These are phyloP conservation scores for Lasius platythorax DNA, from an alignment of 2,888 invertebrate species.

Conservation along the genomic window DNA sequence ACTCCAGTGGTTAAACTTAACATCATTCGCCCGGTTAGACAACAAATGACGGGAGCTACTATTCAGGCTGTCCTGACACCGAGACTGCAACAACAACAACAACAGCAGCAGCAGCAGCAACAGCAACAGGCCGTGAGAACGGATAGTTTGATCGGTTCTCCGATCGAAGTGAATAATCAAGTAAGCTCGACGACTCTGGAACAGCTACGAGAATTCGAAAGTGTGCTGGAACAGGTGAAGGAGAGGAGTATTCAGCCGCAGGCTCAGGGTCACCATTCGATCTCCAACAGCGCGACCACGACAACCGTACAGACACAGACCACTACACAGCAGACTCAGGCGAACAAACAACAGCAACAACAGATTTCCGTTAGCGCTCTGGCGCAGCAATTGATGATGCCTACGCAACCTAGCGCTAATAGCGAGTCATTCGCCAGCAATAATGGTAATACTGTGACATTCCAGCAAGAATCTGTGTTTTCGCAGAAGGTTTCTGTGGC, in stretches of 20 bases:
- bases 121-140: conserved; percentile 86
- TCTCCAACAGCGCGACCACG: conserved; percentile 70
- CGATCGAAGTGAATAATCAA: conserved; percentile 82
- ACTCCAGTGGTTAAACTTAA: conserved; percentile 85
- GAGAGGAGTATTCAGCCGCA: conserved; percentile 90
- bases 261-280: conserved; percentile 76
- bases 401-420: conserved; percentile 71
- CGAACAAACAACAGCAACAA: conserved; percentile 73
- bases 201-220: conserved; percentile 93
- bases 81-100: conserved; percentile 80
- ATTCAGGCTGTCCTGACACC: conserved; percentile 82
- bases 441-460: conserved; percentile 77
- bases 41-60: conserved; percentile 77
- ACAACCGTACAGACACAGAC: conserved; percentile 83
- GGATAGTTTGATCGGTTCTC: conserved; percentile 76
- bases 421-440: conserved; percentile 77
- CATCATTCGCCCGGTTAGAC: conserved; percentile 81
- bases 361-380: conserved; percentile 77
- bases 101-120: conserved; percentile 76
- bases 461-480: conserved; percentile 80
- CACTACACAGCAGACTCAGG: conserved; percentile 73
- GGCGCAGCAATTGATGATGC: conserved; percentile 82
- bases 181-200: conserved; percentile 92
- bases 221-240: conserved; percentile 93
- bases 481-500: conserved; percentile 87